These are phyloP conservation scores for Halictus ligatus DNA, from an alignment of 2,888 invertebrate species.

Conservation along the genomic window DNA sequence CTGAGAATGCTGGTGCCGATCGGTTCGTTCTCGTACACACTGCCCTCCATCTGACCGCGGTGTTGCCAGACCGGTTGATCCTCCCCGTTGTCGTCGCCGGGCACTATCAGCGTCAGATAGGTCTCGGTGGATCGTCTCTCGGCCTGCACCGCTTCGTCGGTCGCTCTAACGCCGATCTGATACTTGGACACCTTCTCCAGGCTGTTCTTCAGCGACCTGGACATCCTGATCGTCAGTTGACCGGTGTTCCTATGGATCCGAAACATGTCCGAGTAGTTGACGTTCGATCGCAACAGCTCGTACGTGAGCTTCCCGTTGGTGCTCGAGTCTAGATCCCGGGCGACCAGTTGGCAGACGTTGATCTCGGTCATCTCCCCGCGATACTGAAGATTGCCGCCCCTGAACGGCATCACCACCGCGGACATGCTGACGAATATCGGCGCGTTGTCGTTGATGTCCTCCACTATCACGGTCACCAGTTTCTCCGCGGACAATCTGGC, in stretches of 20 bases:
- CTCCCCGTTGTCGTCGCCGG: conserved; percentile 86
- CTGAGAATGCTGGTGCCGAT: conserved; percentile 94
- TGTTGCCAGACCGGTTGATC: conserved; percentile 81
- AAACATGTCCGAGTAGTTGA: conserved; percentile 88
- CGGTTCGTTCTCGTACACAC: conserved; percentile 95
- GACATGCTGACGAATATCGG: conserved; percentile 96
- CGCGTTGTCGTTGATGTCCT: conserved; percentile 97
- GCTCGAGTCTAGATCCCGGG: conserved; percentile 95
- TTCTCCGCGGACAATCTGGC: conserved; percentile 94
- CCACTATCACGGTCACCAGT: conserved; percentile 95
- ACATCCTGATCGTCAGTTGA: conserved; percentile 82
- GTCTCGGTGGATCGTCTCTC: conserved; percentile 95
- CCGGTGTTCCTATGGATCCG: conserved; percentile 93
- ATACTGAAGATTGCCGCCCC: conserved; percentile 71
- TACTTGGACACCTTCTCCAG: conserved; percentile 89
- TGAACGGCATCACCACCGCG: conserved; percentile 88
- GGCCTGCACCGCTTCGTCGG: conserved; percentile 95
- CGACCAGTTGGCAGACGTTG: conserved; percentile 90
- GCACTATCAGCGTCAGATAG: conserved; percentile 92
- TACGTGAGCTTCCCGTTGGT: conserved; percentile 97
- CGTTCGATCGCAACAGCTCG: conserved; percentile 89
- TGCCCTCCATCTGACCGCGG: conserved; percentile 88
- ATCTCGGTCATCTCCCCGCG: conserved; percentile 88
- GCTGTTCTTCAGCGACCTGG: conserved; percentile 85
- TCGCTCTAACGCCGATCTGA: conserved; percentile 93